These are phyloP conservation scores for Myopa testacea DNA, from an alignment of 2,888 invertebrate species.

Conservation along the genomic window DNA sequence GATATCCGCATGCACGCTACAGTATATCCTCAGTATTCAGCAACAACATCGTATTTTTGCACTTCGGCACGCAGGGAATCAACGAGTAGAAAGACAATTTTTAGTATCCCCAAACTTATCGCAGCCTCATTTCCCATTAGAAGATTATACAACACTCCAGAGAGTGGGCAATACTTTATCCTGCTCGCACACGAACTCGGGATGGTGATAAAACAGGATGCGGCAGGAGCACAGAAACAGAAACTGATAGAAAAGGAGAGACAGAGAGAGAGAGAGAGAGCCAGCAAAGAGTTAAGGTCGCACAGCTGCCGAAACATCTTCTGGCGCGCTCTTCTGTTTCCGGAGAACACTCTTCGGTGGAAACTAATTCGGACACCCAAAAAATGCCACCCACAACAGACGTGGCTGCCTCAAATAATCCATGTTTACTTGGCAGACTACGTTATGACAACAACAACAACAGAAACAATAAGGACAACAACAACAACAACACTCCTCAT, in stretches of 20 bases:
- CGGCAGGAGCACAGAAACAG: background rate
- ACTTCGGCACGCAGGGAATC: slow-evolving; percentile 54
- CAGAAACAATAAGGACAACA: slow-evolving; percentile 11
- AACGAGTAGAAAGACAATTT: slow-evolving; percentile 66
- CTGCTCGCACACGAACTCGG: slow-evolving; percentile 43
- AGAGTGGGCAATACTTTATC: slow-evolving; percentile 59
- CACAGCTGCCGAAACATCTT: slow-evolving; percentile 34
- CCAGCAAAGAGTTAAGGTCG: background rate
- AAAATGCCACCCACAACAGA: slow-evolving; percentile 28
- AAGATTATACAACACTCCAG: slow-evolving; percentile 68
- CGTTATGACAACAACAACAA: slow-evolving; percentile 39
- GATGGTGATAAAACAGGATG: slow-evolving; percentile 37
- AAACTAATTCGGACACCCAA: slow-evolving; percentile 1
- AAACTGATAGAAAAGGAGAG: background rate
- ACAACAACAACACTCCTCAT: slow-evolving; percentile 6
- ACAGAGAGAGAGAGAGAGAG: slow-evolving; percentile 36
- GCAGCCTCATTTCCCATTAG: slow-evolving; percentile 68
- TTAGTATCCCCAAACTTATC: slow-evolving; percentile 68
- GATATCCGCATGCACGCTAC: background rate
- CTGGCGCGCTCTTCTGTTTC: slow-evolving; percentile 54
- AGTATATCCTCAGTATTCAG: slow-evolving; percentile 19
- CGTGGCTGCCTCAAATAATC: slow-evolving; percentile 28
- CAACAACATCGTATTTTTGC: slow-evolving; percentile 18
- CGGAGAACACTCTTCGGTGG: slow-evolving; percentile 47
- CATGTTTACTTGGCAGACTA: slow-evolving; percentile 38